phyloP scores from a whole-genome alignment of 2,797 vertebrate genomes.

The Netta rufina region DNA sequence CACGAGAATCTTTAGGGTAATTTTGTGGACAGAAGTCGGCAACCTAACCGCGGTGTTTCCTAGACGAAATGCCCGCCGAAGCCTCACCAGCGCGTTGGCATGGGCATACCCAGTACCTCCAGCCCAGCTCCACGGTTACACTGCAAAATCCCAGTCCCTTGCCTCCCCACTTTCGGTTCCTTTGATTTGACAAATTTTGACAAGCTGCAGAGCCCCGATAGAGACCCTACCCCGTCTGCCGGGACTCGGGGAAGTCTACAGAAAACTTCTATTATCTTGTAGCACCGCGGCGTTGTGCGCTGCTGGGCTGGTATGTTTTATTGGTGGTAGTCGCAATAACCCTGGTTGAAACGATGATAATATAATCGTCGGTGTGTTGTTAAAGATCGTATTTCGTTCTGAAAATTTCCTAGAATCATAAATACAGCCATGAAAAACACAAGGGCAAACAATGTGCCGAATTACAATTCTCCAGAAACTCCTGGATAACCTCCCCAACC shows the following conservation, averaged over 20 bases:
- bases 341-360: neutral
- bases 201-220: neutral
- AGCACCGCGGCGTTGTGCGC: neutral
- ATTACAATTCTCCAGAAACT: neutral
- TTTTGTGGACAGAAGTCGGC: neutral
- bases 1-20: neutral
- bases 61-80: neutral
- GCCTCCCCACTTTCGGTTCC: neutral
- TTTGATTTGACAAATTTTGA: conserved; percentile 8
- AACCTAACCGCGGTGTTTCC: neutral
- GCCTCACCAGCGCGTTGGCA: neutral
- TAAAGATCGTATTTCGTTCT: neutral
- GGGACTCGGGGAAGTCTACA: neutral
- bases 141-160: neutral
- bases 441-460: neutral
- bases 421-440: neutral
- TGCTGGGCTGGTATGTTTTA: neutral
- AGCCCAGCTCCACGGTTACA: neutral
- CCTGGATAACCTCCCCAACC: neutral
- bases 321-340: neutral
- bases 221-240: neutral
- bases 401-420: neutral
- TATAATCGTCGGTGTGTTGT: neutral
- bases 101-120: neutral
- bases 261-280: neutral